Evolutionary conservation across 2,113 vertebrate species (phyloP).

Genomic region (Hemiscyllium ocellatum): DNA sequence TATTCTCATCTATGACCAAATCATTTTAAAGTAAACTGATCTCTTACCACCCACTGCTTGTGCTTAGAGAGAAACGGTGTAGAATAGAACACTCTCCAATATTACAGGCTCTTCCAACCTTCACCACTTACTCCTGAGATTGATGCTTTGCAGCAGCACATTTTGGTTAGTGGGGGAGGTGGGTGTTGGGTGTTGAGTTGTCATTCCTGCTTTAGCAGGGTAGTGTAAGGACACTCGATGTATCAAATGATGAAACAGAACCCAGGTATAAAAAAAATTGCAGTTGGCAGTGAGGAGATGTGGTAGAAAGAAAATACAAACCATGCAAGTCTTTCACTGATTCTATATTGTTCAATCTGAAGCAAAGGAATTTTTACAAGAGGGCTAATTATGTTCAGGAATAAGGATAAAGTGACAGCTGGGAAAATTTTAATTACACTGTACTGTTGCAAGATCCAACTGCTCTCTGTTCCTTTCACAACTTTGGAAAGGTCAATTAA

Average conservation of each 20-base stretch:
- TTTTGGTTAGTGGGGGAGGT: not conserved
- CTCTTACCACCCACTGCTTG: not conserved
- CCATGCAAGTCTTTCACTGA: not conserved
- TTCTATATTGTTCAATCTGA: not conserved
- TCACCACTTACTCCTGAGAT: not conserved
- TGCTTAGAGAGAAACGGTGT: not conserved
- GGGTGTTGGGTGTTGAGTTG: not conserved
- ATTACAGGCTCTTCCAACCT: not conserved
- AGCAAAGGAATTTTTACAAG: not conserved
- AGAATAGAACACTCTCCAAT: not conserved
- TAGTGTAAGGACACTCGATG: not conserved
- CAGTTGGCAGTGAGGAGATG: not conserved
- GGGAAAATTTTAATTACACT: not conserved
- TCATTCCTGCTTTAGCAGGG: not conserved
- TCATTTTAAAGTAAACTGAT: not conserved
- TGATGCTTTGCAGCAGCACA: not conserved
- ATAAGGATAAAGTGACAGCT: not conserved
- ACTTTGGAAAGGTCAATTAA: not conserved
- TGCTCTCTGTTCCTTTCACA: not conserved
- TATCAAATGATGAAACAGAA: not conserved
- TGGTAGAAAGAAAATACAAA: not conserved
- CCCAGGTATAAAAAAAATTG: not conserved
- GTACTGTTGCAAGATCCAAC: not conserved
- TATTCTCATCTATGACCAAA: not conserved
- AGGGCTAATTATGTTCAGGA: not conserved